Evolutionary conservation across 2,888 invertebrate species (phyloP), one percentile per base, ranked within the genome.

Genomic region (Apodemia duryi): DNA sequence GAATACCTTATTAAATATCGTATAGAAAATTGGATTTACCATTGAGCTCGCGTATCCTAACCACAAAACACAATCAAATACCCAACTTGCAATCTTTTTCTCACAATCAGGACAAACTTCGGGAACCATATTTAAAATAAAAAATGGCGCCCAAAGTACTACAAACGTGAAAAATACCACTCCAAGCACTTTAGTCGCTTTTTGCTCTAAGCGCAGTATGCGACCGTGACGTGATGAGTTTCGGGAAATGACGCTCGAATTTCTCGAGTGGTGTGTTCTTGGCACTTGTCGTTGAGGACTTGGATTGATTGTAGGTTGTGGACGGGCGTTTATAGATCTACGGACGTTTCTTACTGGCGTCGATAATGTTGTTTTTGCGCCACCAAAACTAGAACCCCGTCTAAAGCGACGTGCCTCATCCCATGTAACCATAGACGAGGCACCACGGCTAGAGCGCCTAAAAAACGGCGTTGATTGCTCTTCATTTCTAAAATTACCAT

Each of bases 11-110:
- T 98, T 98, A 87, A 98, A 98, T 77, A 98, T 97, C 35, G 98
- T 98, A 83, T 98, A 98, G 89, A 98, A 98, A 77, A 98, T 96
- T 1, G 98, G 98, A 88, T 98, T 98, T 46, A 98, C 97, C 95
- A 97, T 97, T 13, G 97, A 97, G 80, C 97, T 97, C 65, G 97
- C 96, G 82, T 98, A 98, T 29, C 98, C 98, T 69, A 98, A 91
- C 98, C 98, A 98, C 62, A 98, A 95, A 66, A 97, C 98, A 69
- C 97, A 93, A 80, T 97, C 97, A 77, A 97, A 95, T 61, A 97
- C 95, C 93, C 96, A 96, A 71, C 93, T 94, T 64, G 96, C 94
- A 63, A 96, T 94, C 66, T 94, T 92, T 52, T 94, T 93, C 77
- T 96, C 96, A 78, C 97, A 98, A 71, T 95, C 94, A 9, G 94